These are phyloP conservation scores for Pissodes strobi DNA, from an alignment of 1,140 invertebrate genomes.

Conservation along the genomic window DNA sequence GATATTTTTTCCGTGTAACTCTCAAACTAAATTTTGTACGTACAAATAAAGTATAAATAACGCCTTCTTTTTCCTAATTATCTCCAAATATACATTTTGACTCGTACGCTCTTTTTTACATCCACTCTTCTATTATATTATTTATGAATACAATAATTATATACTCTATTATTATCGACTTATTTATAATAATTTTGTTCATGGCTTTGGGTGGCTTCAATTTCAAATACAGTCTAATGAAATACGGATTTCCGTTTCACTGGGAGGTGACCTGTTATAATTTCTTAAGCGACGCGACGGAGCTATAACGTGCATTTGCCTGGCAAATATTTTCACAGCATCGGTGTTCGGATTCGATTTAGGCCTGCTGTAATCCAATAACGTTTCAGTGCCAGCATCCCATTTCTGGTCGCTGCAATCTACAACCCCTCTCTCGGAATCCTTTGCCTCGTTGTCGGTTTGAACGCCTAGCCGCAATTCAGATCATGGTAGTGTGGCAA, in stretches of 20 bases:
- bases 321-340: conserved; percentile 6
- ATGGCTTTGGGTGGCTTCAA: too few species aligned
- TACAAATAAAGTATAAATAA: too few species aligned
- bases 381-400: conserved; percentile 1
- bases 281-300: conserved; percentile 5
- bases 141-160: too few species aligned
- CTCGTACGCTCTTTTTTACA: too few species aligned
- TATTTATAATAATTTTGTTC: too few species aligned
- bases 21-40: too few species aligned
- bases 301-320: conserved; percentile 8
- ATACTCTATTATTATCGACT: too few species aligned
- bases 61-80: too few species aligned
- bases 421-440: neutral
- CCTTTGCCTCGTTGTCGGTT: neutral
- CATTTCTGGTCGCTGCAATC: neutral
- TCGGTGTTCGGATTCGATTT: neutral
- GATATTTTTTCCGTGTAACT: too few species aligned
- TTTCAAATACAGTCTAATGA: neutral
- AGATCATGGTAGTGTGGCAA: conserved; percentile 20
- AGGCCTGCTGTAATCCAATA: too few species aligned
- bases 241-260: conserved; percentile 5
- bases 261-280: conserved; percentile 25
- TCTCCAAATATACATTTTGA: too few species aligned
- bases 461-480: conserved; percentile 9
- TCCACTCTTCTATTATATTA: too few species aligned